Evolutionary conservation across 2,797 vertebrate species (phyloP), one percentile per base, ranked within the genome.

Genomic region (Iguana delicatissima): DNA sequence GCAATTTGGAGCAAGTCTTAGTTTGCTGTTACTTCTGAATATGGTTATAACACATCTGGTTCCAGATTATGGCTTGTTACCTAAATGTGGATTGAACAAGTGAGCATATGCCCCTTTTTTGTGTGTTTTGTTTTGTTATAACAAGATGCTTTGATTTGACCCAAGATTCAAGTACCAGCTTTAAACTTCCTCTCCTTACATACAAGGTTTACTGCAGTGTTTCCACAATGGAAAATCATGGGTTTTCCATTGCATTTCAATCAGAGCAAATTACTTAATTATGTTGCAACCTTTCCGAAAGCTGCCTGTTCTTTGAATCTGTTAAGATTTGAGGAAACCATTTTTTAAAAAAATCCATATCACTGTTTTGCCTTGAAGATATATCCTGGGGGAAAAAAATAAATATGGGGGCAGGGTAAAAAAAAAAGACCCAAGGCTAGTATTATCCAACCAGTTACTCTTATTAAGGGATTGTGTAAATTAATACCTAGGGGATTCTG

Each of bases 401-500:
- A 16, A 72, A 69, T 32, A 26, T 55, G 24, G 35, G 46, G 52
- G 18, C 57, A 42, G 6, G 38, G 18, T 42, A 20, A 67, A 6
- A 22, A 67, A n/a, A 84, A 69, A 72, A 59, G 35, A 6, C 64
- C 35, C 24, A 38, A 73, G 7, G 57, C 14, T 88, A 29, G 69
- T 87, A 67, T 92, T 4, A 52, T 2, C 84, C 90, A 59, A 82
- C 8, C 50, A 67, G 0, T 91, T 67, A 46, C 80, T 82, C 4
- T 83, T 90, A 55, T 93, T 67, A 18, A 67, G 9, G 24, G 26
- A 26, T 89, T 88, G 89, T 91, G 38, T 83, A 32, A 77, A 20
- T 92, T 81, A 91, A 38, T 0, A 0, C 32, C 89, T 82, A 64
- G 69, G 42, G 62, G 32, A n/a, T 46, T 69, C 29, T 73, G 35